A percentile compares a stretch with the other conserved stretches of the same genome.
These are phyloP conservation scores for Gryllus bimaculatus DNA, from an alignment of 1,140 invertebrate genomes.

Conservation along the genomic window DNA sequence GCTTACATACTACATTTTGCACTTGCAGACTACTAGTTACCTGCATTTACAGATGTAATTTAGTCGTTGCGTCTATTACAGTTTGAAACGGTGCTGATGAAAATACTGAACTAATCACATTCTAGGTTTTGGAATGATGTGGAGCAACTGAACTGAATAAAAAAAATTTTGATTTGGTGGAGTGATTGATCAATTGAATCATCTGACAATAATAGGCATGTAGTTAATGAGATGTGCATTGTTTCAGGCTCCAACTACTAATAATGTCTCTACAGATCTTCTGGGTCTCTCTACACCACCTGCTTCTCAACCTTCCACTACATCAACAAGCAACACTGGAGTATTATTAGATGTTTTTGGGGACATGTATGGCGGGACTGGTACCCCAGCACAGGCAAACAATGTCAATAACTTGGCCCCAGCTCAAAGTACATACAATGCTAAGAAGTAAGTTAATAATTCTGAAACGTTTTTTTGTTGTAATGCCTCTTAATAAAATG, in stretches of 20 bases:
- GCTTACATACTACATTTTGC: no score
- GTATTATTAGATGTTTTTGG: constrained; percentile 86
- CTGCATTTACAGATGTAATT: no score
- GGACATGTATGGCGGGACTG: constrained; percentile 58
- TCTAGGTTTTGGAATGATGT: no score
- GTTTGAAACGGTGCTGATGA: no score
- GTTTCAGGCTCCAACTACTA: constrained; percentile 16
- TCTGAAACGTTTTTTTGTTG: neutral
- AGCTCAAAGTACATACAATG: constrained; percentile 60
- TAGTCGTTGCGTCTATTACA: no score
- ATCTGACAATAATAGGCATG: no score
- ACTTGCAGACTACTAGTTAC: no score
- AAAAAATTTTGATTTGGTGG: no score
- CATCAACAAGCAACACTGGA: constrained; percentile 48
- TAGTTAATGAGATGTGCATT: neutral
- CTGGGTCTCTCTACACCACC: constrained; percentile 75
- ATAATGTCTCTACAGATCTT: constrained; percentile 65
- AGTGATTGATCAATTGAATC: no score
- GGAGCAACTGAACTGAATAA: no score
- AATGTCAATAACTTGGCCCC: constrained; percentile 36
- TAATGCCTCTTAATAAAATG: neutral
- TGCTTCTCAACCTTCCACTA: constrained; percentile 44
- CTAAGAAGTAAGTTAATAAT: constrained; percentile 57
- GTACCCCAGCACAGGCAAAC: constrained; percentile 47
- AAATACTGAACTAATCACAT: no score